Percentiles rank a stretch among this genome's conserved stretches.
phyloP scores from a whole-genome alignment of 2,888 invertebrate species.

The Drosophila yooni region DNA sequence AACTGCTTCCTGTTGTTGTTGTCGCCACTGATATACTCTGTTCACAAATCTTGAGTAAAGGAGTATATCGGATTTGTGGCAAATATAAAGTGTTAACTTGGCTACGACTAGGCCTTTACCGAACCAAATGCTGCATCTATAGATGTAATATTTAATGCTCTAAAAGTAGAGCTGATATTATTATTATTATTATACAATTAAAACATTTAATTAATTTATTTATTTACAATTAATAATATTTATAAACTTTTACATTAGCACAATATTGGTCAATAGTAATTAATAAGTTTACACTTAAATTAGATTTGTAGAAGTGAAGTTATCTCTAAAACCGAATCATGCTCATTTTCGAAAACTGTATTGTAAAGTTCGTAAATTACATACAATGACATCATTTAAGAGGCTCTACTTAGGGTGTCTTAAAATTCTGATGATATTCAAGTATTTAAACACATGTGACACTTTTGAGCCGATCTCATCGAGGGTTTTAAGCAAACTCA shows the following conservation, averaged over 20 bases:
- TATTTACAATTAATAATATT: no score
- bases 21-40: constrained; percentile 25
- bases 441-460: background rate
- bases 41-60: background rate
- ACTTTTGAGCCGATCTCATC: background rate
- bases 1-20: constrained; percentile 74
- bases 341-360: background rate
- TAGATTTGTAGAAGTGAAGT: background rate
- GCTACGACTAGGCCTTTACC: background rate
- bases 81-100: background rate
- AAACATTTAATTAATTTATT: background rate
- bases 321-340: background rate
- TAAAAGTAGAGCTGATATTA: background rate
- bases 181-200: background rate
- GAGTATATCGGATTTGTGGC: background rate
- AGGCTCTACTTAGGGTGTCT: background rate
- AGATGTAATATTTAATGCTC: background rate
- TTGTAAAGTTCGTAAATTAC: background rate
- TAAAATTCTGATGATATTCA: background rate
- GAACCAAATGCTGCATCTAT: background rate
- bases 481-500: background rate
- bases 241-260: background rate
- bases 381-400: background rate
- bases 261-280: background rate
- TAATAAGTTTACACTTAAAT: background rate